These are phyloP conservation scores for Tetragnatha versicolor DNA, from an alignment of 1,140 invertebrate species.

Conservation along the genomic window DNA sequence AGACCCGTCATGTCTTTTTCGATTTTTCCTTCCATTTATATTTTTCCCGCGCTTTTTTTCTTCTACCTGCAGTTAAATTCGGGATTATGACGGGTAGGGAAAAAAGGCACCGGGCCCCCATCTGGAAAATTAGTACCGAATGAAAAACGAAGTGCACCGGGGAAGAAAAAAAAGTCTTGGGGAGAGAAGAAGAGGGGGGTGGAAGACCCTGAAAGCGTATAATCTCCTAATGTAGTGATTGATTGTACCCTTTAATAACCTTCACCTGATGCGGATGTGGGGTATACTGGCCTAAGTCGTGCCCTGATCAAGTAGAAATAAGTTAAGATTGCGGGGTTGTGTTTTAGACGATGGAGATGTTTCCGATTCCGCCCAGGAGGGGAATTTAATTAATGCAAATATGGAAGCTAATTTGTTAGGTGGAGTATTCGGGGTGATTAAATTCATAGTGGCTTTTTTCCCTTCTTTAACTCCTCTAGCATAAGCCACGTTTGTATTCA, in stretches of 20 bases:
- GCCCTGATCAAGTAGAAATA: too few relatives aligned
- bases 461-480: too few relatives aligned
- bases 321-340: too few relatives aligned
- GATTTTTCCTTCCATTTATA: background rate
- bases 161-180: slow-evolving; percentile 7
- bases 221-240: slow-evolving; percentile 38
- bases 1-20: slow-evolving; percentile 1
- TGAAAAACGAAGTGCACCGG: background rate
- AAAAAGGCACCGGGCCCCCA: background rate
- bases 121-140: slow-evolving; percentile 31
- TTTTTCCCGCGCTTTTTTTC: slow-evolving; percentile 1
- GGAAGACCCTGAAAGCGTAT: slow-evolving; percentile 16
- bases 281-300: background rate
- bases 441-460: too few relatives aligned
- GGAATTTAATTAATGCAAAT: too few relatives aligned
- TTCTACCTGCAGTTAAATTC: slow-evolving; percentile 14
- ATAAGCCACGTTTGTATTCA: too few relatives aligned
- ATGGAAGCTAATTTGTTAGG: too few relatives aligned
- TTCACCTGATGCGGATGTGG: slow-evolving; percentile 19
- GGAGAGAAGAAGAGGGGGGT: background rate
- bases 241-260: slow-evolving; percentile 40
- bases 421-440: too few relatives aligned
- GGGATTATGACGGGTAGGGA: background rate
- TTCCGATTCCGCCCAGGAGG: too few relatives aligned
- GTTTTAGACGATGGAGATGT: too few relatives aligned